A percentile compares a stretch with the other conserved stretches of the same genome.
Evolutionary conservation across 2,888 invertebrate species (phyloP).

Genomic region (Trachelus stipa): DNA sequence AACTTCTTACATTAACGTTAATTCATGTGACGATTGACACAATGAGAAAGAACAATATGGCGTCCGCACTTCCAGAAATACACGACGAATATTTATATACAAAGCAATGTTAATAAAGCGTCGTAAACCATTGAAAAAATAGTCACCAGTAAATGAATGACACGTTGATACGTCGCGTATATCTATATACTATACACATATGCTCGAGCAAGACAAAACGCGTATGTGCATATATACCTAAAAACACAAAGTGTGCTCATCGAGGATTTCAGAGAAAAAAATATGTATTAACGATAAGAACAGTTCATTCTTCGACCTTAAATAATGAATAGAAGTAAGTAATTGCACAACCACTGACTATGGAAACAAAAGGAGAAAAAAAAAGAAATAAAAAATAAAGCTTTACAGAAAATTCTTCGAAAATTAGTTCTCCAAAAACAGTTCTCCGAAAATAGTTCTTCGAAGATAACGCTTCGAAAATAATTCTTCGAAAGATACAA

Average conservation of each 20-base stretch:
- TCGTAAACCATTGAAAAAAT: conserved; percentile 2
- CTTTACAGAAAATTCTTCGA: too few relatives aligned
- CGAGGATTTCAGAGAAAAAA: not conserved
- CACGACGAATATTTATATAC: not conserved
- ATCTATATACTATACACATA: not conserved
- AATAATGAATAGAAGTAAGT: conserved; percentile 12
- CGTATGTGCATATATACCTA: not conserved
- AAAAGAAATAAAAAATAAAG: too few relatives aligned
- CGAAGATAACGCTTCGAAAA: too few relatives aligned
- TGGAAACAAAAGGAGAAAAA: not conserved
- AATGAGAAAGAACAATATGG: conserved; percentile 1
- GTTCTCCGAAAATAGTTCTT: too few relatives aligned
- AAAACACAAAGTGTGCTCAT: conserved; percentile 8
- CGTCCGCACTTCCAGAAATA: conserved; percentile 2
- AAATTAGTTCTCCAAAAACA: too few relatives aligned
- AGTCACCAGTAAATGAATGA: conserved; percentile 26
- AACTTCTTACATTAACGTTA: not conserved
- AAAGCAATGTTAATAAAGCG: not conserved
- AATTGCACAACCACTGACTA: conserved; percentile 15
- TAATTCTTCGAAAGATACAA: too few relatives aligned
- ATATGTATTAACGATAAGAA: conserved; percentile 10
- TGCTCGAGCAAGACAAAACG: not conserved
- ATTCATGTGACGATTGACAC: not conserved
- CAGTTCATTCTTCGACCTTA: conserved; percentile 15
- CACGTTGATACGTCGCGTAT: conserved; percentile 33